These are phyloP conservation scores for Myodes glareolus DNA, from an alignment of 2,113 vertebrate species.

Conservation along the genomic window DNA sequence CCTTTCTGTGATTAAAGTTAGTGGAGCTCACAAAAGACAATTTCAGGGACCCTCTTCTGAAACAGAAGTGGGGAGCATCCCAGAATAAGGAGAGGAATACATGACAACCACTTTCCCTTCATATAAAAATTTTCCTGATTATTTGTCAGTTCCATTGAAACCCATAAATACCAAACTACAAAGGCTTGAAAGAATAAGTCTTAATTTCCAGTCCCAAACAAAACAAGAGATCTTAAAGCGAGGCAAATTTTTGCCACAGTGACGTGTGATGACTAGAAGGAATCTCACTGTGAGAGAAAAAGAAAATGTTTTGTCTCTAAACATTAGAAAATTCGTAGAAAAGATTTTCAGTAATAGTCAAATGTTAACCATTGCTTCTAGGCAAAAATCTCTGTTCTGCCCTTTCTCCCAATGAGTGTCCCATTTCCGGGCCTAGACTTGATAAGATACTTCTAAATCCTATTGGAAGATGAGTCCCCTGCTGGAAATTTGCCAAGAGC, in stretches of 20 bases:
- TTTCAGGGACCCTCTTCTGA: background rate
- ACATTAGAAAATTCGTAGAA: background rate
- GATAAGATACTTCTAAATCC: background rate
- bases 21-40: background rate
- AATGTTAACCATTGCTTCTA: background rate
- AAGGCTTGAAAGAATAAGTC: background rate
- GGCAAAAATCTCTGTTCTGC: background rate
- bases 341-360: background rate
- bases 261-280: background rate
- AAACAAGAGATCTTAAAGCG: background rate
- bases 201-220: background rate
- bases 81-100: background rate
- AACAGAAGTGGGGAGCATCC: background rate
- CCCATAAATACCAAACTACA: background rate
- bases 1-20: background rate
- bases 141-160: slow-evolving; percentile 24
- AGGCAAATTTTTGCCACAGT: background rate
- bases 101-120: background rate
- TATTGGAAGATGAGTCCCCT: background rate
- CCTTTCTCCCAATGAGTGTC: background rate
- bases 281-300: background rate
- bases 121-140: background rate
- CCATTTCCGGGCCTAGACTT: background rate
- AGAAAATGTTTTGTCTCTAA: background rate
- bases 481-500: background rate